These are phyloP conservation scores for Nerophis ophidion DNA, from an alignment of 2,113 vertebrate genomes.

Conservation along the genomic window DNA sequence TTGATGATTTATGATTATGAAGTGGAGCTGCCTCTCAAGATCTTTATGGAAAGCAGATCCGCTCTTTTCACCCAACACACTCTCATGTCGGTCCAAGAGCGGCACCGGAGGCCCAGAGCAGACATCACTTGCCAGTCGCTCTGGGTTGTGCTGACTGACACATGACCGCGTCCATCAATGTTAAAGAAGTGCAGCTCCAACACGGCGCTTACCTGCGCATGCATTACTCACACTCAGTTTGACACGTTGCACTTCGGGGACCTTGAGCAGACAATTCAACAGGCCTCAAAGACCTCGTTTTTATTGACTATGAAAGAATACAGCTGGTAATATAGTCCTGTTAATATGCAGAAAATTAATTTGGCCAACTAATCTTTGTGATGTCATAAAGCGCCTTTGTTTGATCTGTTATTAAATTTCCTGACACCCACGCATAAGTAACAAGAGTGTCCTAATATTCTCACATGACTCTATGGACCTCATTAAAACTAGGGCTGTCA, in stretches of 20 bases:
- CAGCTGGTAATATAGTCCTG: constrained; percentile 79
- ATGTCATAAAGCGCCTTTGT: no score
- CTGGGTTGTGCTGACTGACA: constrained; percentile 59
- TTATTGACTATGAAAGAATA: constrained; percentile 71
- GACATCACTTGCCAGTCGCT: constrained; percentile 40
- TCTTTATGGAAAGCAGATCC: constrained; percentile 71
- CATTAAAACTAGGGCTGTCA: no score
- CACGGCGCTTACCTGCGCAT: constrained; percentile 4
- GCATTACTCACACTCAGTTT: constrained; percentile 5
- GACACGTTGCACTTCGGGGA: constrained; percentile 3
- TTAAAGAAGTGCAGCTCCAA: constrained; percentile 22
- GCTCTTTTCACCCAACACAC: constrained; percentile 36
- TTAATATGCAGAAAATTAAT: constrained; percentile 48
- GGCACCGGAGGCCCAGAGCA: constrained; percentile 41
- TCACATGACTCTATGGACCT: no score
- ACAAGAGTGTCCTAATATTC: no score
- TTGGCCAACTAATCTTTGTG: no score
- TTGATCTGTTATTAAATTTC: no score
- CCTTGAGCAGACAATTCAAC: constrained; percentile 15
- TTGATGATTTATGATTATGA: constrained; percentile 67
- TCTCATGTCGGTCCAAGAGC: constrained; percentile 67
- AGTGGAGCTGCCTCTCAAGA: constrained; percentile 59
- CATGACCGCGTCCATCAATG: constrained; percentile 51
- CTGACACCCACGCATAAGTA: no score
- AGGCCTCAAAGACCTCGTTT: constrained; percentile 65